Evolutionary conservation across 2,113 vertebrate species (phyloP).

Genomic region (Sinocyclocheilus maitianheensis): DNA sequence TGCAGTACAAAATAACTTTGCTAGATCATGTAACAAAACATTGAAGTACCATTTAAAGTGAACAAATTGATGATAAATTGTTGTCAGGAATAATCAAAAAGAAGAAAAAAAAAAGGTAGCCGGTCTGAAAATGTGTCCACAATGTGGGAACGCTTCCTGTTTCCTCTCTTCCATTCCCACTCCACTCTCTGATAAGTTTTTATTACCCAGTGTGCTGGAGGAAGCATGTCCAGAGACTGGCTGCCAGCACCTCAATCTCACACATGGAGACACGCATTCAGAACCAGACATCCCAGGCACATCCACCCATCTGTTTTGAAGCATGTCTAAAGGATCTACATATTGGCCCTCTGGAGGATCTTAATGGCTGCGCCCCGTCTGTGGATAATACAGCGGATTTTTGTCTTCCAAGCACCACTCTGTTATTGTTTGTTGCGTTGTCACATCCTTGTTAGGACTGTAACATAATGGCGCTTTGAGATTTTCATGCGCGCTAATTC

Average conservation of each 20-base stretch:
- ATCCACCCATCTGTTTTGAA: slow-evolving; percentile 51
- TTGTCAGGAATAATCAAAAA: slow-evolving; percentile 30
- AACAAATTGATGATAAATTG: slow-evolving; percentile 32
- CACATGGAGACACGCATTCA: slow-evolving; percentile 38
- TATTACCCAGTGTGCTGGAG: slow-evolving; percentile 61
- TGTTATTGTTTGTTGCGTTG: background rate
- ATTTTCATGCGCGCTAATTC: too few relatives aligned
- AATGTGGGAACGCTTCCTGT: slow-evolving; percentile 47
- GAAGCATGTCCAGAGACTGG: slow-evolving; percentile 51
- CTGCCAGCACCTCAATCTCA: slow-evolving; percentile 45
- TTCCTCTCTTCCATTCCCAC: slow-evolving; percentile 45
- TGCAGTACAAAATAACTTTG: background rate
- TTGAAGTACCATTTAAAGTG: background rate
- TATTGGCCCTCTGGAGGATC: slow-evolving; percentile 1
- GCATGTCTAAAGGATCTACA: slow-evolving; percentile 59
- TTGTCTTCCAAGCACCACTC: background rate
- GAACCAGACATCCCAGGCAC: slow-evolving; percentile 47
- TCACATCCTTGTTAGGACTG: background rate
- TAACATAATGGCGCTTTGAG: background rate
- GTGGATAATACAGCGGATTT: slow-evolving; percentile 9
- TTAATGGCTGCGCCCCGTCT: slow-evolving; percentile 1
- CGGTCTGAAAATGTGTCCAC: slow-evolving; percentile 51
- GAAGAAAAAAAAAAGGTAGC: slow-evolving; percentile 11
- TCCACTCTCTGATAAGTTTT: slow-evolving; percentile 63
- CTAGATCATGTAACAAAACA: background rate